Evolutionary conservation across 2,113 vertebrate genomes (phyloP).

Genomic region (Crotalus tigris): DNA sequence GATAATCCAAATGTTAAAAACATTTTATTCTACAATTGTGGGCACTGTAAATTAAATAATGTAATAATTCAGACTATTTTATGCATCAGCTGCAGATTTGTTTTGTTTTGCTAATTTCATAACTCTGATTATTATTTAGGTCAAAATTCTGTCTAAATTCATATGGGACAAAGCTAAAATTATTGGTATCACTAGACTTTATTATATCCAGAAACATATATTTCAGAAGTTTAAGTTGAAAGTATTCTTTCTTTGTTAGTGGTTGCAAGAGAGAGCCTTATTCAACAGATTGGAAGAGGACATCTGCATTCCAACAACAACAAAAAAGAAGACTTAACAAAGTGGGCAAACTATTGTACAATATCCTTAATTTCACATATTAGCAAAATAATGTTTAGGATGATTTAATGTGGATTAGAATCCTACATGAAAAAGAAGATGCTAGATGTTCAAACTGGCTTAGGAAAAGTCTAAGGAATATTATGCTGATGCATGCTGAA

Average conservation of each 20-base stretch:
- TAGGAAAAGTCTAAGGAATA: background rate
- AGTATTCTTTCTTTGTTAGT: background rate
- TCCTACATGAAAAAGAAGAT: background rate
- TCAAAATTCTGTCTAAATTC: background rate
- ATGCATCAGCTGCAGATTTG: background rate
- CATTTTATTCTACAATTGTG: slow-evolving; percentile 14
- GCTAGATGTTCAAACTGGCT: background rate
- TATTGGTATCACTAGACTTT: background rate
- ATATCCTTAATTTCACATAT: background rate
- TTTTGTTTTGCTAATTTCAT: background rate
- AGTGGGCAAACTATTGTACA: background rate
- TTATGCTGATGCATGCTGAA: too few species aligned
- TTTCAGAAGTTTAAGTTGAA: background rate
- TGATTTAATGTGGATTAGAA: background rate
- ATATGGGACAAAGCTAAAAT: background rate
- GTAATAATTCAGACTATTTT: background rate
- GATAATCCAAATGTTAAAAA: background rate
- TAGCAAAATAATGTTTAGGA: background rate
- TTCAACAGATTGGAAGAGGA: background rate
- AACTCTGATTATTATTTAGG: background rate
- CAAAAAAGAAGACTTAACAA: background rate
- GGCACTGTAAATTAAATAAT: background rate
- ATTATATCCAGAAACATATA: background rate
- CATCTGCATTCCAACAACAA: background rate
- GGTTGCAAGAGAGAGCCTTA: background rate